These are phyloP conservation scores for Aplodontia rufa DNA, from an alignment of 2,113 vertebrate genomes.

Conservation along the genomic window DNA sequence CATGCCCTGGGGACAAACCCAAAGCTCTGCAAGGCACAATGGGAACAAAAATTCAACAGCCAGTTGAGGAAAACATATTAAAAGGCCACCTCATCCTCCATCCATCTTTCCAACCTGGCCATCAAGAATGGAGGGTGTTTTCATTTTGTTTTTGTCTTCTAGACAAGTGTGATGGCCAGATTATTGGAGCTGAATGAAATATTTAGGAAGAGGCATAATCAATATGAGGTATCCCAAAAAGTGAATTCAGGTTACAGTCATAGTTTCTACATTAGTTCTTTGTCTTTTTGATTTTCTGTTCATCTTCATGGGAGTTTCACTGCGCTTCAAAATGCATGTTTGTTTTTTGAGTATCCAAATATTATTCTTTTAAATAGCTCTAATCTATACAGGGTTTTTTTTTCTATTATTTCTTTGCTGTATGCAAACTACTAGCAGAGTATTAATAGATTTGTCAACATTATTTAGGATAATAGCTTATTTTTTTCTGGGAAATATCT, in stretches of 20 bases:
- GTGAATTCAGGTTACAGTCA: background rate
- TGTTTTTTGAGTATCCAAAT: background rate
- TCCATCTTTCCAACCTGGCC: background rate
- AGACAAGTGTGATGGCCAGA: background rate
- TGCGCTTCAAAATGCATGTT: background rate
- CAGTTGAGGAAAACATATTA: conserved; percentile 49
- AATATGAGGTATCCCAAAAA: background rate
- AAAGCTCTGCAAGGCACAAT: conserved; percentile 15
- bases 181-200: background rate
- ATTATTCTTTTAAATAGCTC: conserved; percentile 34
- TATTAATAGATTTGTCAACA: conserved; percentile 9
- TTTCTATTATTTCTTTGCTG: background rate
- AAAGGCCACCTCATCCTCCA: background rate
- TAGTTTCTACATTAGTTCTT: conserved; percentile 10
- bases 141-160: background rate
- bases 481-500: conserved; percentile 12
- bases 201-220: background rate
- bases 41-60: conserved; percentile 61
- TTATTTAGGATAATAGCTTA: conserved; percentile 4
- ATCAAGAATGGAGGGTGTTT: background rate
- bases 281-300: background rate
- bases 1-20: conserved; percentile 54
- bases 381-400: background rate
- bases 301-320: conserved; percentile 4
- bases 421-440: background rate